These are phyloP conservation scores for Xestia rhomboidea DNA, from an alignment of 2,888 invertebrate species.

Conservation along the genomic window DNA sequence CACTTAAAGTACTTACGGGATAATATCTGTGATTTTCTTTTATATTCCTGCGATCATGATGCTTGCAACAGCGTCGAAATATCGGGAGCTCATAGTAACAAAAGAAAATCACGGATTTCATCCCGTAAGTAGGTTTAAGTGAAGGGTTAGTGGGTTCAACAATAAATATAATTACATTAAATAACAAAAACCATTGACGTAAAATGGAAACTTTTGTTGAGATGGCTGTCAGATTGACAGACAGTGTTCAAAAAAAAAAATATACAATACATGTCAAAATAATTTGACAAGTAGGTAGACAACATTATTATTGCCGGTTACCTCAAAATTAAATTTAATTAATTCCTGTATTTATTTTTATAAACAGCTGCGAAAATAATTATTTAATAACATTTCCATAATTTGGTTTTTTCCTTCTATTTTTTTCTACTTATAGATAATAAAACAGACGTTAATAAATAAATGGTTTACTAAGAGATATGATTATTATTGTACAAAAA, in stretches of 20 bases:
- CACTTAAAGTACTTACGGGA: no score
- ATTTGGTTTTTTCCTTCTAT: neutral
- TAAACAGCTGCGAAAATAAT: neutral
- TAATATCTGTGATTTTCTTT: no score
- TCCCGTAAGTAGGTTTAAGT: no score
- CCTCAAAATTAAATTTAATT: neutral
- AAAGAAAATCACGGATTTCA: no score
- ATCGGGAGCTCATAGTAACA: no score
- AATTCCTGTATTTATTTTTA: neutral
- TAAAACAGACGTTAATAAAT: neutral
- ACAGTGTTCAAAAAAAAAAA: neutral
- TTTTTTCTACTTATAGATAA: neutral
- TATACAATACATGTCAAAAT: neutral
- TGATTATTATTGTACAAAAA: neutral
- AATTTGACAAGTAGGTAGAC: neutral
- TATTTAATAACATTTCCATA: neutral
- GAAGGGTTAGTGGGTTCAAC: neutral
- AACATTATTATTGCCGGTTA: neutral
- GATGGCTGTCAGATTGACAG: no score
- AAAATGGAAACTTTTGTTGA: neutral
- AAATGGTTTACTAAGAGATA: slow-evolving; percentile 3
- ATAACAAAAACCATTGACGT: slow-evolving; percentile 11
- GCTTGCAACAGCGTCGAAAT: no score
- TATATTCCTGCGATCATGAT: no score
- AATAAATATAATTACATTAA: neutral